These are phyloP conservation scores for Eucriotettix oculatus DNA, from an alignment of 2,888 invertebrate species.

Conservation along the genomic window DNA sequence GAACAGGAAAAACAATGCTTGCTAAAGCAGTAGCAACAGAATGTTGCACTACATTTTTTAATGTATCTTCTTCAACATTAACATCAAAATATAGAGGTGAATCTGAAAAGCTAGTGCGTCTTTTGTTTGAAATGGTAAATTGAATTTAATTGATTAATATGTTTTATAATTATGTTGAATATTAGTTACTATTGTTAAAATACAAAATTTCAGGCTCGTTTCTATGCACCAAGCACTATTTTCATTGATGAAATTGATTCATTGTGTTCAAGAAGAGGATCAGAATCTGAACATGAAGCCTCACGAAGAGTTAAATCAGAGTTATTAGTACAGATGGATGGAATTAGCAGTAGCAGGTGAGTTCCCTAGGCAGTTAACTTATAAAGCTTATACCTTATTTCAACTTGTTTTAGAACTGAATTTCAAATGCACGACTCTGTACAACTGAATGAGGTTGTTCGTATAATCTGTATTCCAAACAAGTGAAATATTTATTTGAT, in stretches of 20 bases:
- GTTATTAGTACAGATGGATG: slow-evolving; percentile 82
- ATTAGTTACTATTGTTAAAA: background rate
- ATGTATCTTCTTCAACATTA: slow-evolving; percentile 71
- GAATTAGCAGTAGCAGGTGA: slow-evolving; percentile 45
- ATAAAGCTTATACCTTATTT: too few species aligned
- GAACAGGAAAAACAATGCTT: slow-evolving; percentile 65
- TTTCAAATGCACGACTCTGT: too few species aligned
- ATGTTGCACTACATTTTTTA: slow-evolving; percentile 75
- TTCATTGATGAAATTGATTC: slow-evolving; percentile 86
- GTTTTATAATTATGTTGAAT: background rate
- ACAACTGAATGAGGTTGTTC: too few species aligned
- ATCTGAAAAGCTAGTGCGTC: slow-evolving; percentile 71
- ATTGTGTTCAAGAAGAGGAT: slow-evolving; percentile 63
- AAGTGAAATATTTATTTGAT: too few species aligned
- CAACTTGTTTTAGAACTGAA: too few species aligned
- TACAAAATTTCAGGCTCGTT: slow-evolving; percentile 43
- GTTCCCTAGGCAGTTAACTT: too few species aligned
- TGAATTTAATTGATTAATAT: background rate
- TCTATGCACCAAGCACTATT: slow-evolving; percentile 78
- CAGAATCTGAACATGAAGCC: slow-evolving; percentile 77
- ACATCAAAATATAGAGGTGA: slow-evolving; percentile 85
- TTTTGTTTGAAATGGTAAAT: slow-evolving; percentile 70
- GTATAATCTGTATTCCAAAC: too few species aligned
- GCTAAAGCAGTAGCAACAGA: slow-evolving; percentile 81
- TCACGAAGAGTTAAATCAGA: slow-evolving; percentile 74